Base-by-base conservation (phyloP, 2,113 vertebrate genomes). In the Myiagra hebetior region DNA sequence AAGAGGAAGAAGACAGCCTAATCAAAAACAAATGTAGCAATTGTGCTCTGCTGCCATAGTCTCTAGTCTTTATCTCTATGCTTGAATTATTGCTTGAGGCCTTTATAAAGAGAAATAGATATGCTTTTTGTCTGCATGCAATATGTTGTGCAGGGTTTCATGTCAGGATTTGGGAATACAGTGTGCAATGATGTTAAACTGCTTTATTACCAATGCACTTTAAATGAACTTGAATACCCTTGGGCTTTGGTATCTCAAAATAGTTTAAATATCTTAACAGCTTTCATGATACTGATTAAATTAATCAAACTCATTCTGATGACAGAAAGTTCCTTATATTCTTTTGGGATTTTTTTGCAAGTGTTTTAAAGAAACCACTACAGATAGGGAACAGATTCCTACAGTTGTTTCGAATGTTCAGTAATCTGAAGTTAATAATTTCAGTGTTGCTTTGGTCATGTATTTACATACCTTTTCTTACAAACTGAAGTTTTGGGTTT, bases 181-280 rank as follows among this genome's bases (percentile, higher is more conserved):
- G 41, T 53, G 52, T 91, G 69, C 84, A 85, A 6, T 35, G 74
- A 24, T 91, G 76, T 88, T 94, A 86, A 93, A 95, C 64, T 91
- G 77, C 64, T 87, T 95, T 95, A 76, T 79, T 93, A 46, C 57
- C 50, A 84, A 60, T 59, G 55, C 72, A 91, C 86, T 95, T 95
- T 78, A 90, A 86, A 78, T 91, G 89, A 96, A 95, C 84, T 74
- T 86, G 60, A 76, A 74, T 86, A 92, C 75, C 46, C 46, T 80
- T 70, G 55, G 91, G 73, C 35, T 74, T 92, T 85, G 37, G 6
- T 67, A 41, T 89, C 76, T 75, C 84, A 68, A 86, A 91, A 81
- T 89, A 91, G 27, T 76, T 94, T 59, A 57, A 91, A 60, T 95
- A 63, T 63, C 39, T 78, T 91, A 84, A 74, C 56, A 89, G 44